Conservation (phyloP, 2,113 vertebrate genomes). For the Semnornis frantzii region DNA sequence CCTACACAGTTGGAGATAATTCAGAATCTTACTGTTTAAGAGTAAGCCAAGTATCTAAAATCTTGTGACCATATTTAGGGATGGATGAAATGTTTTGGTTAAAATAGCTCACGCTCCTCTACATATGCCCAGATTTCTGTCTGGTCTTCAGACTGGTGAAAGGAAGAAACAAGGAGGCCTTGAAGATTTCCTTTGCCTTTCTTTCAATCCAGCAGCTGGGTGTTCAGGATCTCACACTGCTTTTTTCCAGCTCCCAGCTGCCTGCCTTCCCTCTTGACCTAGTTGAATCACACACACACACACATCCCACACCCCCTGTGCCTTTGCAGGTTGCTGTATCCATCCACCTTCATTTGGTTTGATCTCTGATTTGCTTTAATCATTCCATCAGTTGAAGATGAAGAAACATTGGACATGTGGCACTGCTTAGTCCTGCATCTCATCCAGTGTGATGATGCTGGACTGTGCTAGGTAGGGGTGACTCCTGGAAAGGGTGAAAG, state of each 20-base stretch:
- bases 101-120: slow-evolving; percentile 62
- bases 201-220: background rate
- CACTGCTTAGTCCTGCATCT: background rate
- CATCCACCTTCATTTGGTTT: background rate
- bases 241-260: background rate
- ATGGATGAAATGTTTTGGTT: slow-evolving; percentile 69
- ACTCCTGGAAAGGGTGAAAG: background rate
- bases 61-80: slow-evolving; percentile 74
- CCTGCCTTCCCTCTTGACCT: background rate
- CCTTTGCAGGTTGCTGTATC: background rate
- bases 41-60: slow-evolving; percentile 69
- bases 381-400: background rate
- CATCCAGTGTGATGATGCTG: background rate
- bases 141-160: background rate
- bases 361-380: background rate
- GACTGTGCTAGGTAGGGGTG: background rate
- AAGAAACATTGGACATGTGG: background rate
- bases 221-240: slow-evolving; percentile 4
- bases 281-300: background rate
- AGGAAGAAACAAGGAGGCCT: slow-evolving; percentile 22
- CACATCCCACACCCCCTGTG: background rate
- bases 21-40: slow-evolving; percentile 69
- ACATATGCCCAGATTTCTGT: slow-evolving; percentile 38
- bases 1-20: slow-evolving; percentile 73
- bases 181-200: slow-evolving; percentile 25